phyloP scores from a whole-genome alignment of 2,113 vertebrate genomes.

The Danio rerio region GRCz12tu NC_133193.1:12441501-12442000 shows the following conservation, averaged over 20 bases:
- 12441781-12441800: not conserved
- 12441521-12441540: not conserved
- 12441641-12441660: not conserved
- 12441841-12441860: too few relatives aligned
- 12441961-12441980: too few relatives aligned
- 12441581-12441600: not conserved
- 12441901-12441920: too few relatives aligned
- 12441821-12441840: too few relatives aligned
- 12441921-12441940: too few relatives aligned
- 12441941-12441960: too few relatives aligned
- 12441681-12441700: not conserved
- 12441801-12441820: not conserved
- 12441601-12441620: not conserved
- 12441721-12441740: not conserved
- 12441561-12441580: not conserved
- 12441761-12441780: not conserved
- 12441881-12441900: too few relatives aligned
- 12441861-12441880: too few relatives aligned
- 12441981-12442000: too few relatives aligned
- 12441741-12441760: not conserved
- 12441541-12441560: not conserved
- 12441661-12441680: not conserved
- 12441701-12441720: not conserved
- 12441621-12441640: not conserved
- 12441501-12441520: not conserved